Evolutionary conservation across 2,888 invertebrate species (phyloP), one percentile per base, ranked within the genome.

Genomic region (Macroteleia sp.): DNA sequence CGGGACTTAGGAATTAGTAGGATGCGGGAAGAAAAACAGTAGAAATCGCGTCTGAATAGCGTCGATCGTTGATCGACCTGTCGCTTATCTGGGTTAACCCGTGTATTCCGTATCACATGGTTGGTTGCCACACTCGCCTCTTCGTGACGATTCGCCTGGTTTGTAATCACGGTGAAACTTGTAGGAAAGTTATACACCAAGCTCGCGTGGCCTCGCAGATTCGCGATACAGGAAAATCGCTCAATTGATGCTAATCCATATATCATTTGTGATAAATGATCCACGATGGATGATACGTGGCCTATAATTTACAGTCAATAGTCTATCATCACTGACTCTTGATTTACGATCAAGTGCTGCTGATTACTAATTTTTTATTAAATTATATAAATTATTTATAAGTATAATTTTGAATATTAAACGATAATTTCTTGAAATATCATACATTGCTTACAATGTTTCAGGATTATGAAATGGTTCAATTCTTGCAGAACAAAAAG

Each of bases 41-140:
- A 70, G 70, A 70, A 70, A 70, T 70, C 59, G 57, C 44, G 62
- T 16, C 42, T 42, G 67, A 77, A 61, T 73, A 73, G 64, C 67
- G 20, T 8, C 71, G 46, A 25, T 41, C 25, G 61, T 16, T 36
- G 52, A 52, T 71, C 57, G 56, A 50, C 42, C 54, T 71, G 61
- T 52, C 61, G 34, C 44, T 61, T 46, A 71, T 62, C 54, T 62
- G 46, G 71, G 71, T 71, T 71, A 71, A 19, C 41, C 48, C 28
- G 30, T 44, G 52, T 48, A 30, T 62, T 44, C 54, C 25, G 48
- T 56, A 48, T 54, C 62, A 71, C 54, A 62, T 56, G 39, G 44
- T 46, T 39, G 71, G 54, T 25, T 62, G 54, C 46, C 14, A 32
- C 36, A 19, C 36, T 70, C 46, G 56, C 48, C 54, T 71, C 62